phyloP scores from a whole-genome alignment of 2,888 invertebrate genomes.

The Coremacera marginata region DNA sequence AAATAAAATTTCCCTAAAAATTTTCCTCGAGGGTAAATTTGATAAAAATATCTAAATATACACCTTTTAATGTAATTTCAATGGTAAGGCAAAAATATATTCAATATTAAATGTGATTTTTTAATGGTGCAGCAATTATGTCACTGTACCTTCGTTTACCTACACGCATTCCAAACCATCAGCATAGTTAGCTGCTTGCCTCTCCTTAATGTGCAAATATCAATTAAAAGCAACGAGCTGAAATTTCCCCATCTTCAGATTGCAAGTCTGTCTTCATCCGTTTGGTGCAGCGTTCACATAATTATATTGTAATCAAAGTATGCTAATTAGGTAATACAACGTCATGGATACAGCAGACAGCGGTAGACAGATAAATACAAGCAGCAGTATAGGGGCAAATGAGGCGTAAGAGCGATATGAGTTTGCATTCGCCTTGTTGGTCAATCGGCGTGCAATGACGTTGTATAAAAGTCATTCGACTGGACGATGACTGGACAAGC shows the following conservation, averaged over 20 bases:
- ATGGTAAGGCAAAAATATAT: too few species aligned
- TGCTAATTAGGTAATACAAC: slow-evolving; percentile 43
- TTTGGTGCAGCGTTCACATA: slow-evolving; percentile 29
- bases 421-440: slow-evolving; percentile 9
- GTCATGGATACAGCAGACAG: slow-evolving; percentile 8
- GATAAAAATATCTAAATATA: too few species aligned
- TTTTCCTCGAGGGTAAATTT: too few species aligned
- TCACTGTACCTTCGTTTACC: not conserved
- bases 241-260: not conserved
- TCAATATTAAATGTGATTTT: not conserved
- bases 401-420: not conserved
- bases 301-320: slow-evolving; percentile 49
- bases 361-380: not conserved
- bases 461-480: slow-evolving; percentile 15
- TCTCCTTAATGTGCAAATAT: slow-evolving; percentile 21
- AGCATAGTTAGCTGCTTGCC: not conserved
- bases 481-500: slow-evolving; percentile 10
- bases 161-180: not conserved
- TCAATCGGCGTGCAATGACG: slow-evolving; percentile 10
- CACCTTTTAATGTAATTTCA: too few species aligned
- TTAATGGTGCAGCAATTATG: not conserved
- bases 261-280: not conserved
- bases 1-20: too few species aligned
- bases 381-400: not conserved
- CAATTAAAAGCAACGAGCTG: slow-evolving; percentile 20